phyloP scores from a whole-genome alignment of 1,140 invertebrate genomes.

The Drosophila pandora region DNA sequence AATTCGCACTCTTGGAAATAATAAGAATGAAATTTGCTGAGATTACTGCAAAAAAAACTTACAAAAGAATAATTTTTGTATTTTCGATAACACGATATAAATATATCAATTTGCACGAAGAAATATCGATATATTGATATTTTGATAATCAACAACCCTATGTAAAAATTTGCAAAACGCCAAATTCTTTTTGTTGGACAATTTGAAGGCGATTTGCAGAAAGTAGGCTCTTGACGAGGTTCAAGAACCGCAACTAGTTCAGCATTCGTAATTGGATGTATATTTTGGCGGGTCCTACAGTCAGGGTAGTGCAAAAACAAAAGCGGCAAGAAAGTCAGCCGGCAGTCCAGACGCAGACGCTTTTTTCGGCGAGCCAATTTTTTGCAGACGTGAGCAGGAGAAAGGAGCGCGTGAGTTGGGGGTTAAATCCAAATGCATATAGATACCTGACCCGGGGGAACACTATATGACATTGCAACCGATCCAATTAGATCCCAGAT shows the following conservation, averaged over 20 bases:
- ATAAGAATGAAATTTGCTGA: too few species aligned
- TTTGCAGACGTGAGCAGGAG: conserved; percentile 52
- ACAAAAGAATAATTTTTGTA: too few species aligned
- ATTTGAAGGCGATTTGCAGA: conserved; percentile 1
- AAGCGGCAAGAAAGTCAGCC: conserved; percentile 13
- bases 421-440: conserved; percentile 14
- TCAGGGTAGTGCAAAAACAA: not conserved
- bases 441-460: conserved; percentile 25
- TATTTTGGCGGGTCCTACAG: not conserved
- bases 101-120: not conserved
- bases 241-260: not conserved
- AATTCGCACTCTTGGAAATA: too few species aligned
- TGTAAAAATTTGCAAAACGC: conserved; percentile 11
- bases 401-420: conserved; percentile 31
- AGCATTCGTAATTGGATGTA: not conserved
- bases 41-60: too few species aligned
- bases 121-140: not conserved
- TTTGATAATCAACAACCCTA: not conserved
- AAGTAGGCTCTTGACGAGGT: not conserved
- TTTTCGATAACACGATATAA: not conserved
- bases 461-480: not conserved
- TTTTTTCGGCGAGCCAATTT: conserved; percentile 46
- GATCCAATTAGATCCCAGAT: conserved; percentile 19
- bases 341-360: conserved; percentile 56
- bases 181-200: conserved; percentile 21